Conservation (phyloP, 2,113 vertebrate species). For the Thryonomys swinderianus region DNA sequence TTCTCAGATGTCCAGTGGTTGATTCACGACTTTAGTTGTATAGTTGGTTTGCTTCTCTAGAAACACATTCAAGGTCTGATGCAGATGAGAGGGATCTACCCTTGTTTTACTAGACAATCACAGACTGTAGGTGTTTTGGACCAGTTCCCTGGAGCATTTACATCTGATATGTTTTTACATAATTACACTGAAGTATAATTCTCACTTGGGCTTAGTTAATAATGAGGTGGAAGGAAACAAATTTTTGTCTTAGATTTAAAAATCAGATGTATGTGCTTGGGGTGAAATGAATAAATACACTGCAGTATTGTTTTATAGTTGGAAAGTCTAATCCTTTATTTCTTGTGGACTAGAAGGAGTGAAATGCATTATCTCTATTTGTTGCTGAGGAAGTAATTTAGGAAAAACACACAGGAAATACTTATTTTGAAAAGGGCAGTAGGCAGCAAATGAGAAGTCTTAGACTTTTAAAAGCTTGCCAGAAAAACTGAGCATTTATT, state of each 20-base stretch:
- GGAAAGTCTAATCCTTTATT: neutral
- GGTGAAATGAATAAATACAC: neutral
- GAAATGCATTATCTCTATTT: neutral
- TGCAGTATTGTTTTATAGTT: neutral
- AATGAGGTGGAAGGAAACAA: neutral
- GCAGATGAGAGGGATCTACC: neutral
- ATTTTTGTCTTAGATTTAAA: constrained; percentile 1
- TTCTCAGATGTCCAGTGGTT: neutral
- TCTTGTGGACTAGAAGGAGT: neutral
- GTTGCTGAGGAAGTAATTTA: constrained; percentile 30
- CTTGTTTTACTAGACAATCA: neutral
- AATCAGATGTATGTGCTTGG: neutral
- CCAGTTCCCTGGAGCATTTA: neutral
- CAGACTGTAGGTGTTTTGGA: neutral
- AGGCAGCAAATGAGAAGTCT: neutral
- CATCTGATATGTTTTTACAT: neutral
- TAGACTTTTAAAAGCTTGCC: constrained; percentile 26
- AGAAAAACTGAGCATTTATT: constrained; percentile 22
- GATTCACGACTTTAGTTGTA: neutral
- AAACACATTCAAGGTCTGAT: neutral
- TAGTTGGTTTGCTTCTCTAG: neutral
- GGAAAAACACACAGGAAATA: constrained; percentile 44
- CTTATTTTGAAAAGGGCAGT: constrained; percentile 46
- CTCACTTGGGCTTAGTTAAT: constrained; percentile 5
- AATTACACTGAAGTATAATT: constrained; percentile 25